Evolutionary conservation across 2,888 invertebrate genomes (phyloP).

Genomic region (Melinaea menophilus): DNA sequence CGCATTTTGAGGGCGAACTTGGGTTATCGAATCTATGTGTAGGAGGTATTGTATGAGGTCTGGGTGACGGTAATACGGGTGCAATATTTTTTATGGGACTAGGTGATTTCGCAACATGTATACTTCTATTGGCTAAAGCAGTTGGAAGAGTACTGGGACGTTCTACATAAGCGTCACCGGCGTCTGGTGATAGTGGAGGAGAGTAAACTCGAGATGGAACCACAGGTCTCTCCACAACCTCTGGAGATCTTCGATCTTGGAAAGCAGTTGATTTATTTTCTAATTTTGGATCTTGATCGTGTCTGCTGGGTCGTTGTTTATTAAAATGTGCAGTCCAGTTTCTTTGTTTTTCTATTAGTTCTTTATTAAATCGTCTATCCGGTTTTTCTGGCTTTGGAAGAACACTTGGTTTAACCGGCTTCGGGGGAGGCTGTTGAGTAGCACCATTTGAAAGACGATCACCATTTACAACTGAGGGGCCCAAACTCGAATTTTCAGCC

Average conservation of each 20-base stretch:
- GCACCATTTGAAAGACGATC: slow-evolving; percentile 69
- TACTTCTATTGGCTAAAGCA: slow-evolving; percentile 58
- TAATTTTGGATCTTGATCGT: slow-evolving; percentile 55
- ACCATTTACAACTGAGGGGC: slow-evolving; percentile 57
- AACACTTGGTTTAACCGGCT: slow-evolving; percentile 75
- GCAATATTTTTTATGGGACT: slow-evolving; percentile 65
- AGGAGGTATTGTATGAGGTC: slow-evolving; percentile 50
- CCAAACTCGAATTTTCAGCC: slow-evolving; percentile 70
- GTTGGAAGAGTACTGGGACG: slow-evolving; percentile 66
- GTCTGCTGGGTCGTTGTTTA: slow-evolving; percentile 80
- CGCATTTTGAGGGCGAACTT: slow-evolving; percentile 50
- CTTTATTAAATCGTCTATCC: slow-evolving; percentile 89
- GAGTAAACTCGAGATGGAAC: slow-evolving; percentile 71
- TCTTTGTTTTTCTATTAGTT: slow-evolving; percentile 92
- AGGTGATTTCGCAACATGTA: slow-evolving; percentile 61
- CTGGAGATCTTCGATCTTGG: slow-evolving; percentile 65
- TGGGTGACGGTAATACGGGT: slow-evolving; percentile 52
- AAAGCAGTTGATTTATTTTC: slow-evolving; percentile 60
- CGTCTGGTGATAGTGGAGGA: slow-evolving; percentile 76
- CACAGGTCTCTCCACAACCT: slow-evolving; percentile 57
- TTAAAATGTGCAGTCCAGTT: slow-evolving; percentile 96
- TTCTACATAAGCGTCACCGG: slow-evolving; percentile 75
- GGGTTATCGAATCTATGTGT: slow-evolving; percentile 49
- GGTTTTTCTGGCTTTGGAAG: slow-evolving; percentile 89
- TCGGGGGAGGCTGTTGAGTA: slow-evolving; percentile 66